These are phyloP conservation scores for Drosophila bocqueti DNA, from an alignment of 1,140 invertebrate species.

Conservation along the genomic window DNA sequence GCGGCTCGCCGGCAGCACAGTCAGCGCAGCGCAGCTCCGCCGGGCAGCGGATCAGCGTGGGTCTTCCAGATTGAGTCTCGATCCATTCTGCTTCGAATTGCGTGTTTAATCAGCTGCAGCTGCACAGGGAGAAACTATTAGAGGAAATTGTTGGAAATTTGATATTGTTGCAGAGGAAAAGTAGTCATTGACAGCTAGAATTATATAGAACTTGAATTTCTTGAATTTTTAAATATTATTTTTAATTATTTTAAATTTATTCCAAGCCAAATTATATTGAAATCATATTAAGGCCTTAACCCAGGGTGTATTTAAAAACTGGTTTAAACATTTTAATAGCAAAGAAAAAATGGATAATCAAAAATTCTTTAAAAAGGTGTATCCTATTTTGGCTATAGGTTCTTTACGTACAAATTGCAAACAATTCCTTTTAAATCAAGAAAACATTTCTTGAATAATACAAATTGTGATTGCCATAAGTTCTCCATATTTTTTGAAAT, in stretches of 20 bases:
- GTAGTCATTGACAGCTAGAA: neutral
- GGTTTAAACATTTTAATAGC: neutral
- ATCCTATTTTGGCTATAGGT: neutral
- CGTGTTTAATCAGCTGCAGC: constrained; percentile 51
- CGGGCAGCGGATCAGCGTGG: constrained; percentile 76
- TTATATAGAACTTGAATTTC: neutral
- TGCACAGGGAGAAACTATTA: constrained; percentile 18
- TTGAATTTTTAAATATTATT: neutral
- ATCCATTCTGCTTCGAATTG: constrained; percentile 11
- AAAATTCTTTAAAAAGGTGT: neutral
- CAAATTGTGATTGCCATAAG: neutral
- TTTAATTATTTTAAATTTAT: neutral
- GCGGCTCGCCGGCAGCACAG: constrained; percentile 53
- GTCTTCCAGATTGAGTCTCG: constrained; percentile 71
- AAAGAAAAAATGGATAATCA: neutral
- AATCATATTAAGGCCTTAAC: neutral
- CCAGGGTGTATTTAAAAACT: neutral
- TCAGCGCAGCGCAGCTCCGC: constrained; percentile 85
- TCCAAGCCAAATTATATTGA: too few relatives aligned
- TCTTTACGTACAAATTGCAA: neutral
- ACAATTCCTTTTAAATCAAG: neutral
- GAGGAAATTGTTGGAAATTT: neutral
- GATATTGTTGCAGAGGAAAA: neutral
- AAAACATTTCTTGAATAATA: too few relatives aligned
- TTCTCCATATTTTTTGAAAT: accelerated